Base-by-base conservation (phyloP, 2,797 vertebrate species). In the Poeciliopsis paucimaculata region DNA sequence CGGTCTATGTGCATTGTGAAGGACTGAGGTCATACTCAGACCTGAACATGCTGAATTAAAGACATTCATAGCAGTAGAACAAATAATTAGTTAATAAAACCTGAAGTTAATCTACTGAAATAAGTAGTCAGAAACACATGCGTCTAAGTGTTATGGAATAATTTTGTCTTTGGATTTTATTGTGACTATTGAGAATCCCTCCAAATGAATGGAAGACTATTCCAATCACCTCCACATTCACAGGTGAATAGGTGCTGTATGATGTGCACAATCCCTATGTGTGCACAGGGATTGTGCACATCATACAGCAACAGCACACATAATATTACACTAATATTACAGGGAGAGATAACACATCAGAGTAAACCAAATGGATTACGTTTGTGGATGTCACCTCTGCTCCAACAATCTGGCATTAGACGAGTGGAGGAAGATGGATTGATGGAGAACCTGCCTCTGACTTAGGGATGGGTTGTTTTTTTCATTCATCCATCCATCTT, bases 21-120 rank as follows among this genome's bases (percentile, higher is more conserved):
- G 73, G 72, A 81, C 72, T 53, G 26, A 82, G 41, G 75, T 81
- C 79, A n/a, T 20, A 36, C 39, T 72, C 75, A 80, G 64, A 41
- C 34, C 64, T 70, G 23, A 70, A 15, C 39, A 8, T 43, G 41
- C 26, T 15, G 68, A 71, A 71, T 45, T 12, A 71, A 28, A 71
- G 6, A 71, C 68, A 71, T 28, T 15, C 1, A 45, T 45, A 43
- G 39, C 9, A 41, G 10, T 5, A 39, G 18, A 68, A 12, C 23
- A 68, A 68, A 39, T 41, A 4, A 23, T 66, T 26, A 5, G 36
- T 68, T 41, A 26, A 68, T 68, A 26, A 68, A 41, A 68, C 36
- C 64, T 68, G 18, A 68, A 41, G 20, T 39, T 11, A 11, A 39
- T 23, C 34, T 10, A 23, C 20, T 66, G 4, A 66, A 39, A 66